Evolutionary conservation across 2,797 vertebrate genomes (phyloP).

Genomic region (Sylvilagus floridanus): DNA sequence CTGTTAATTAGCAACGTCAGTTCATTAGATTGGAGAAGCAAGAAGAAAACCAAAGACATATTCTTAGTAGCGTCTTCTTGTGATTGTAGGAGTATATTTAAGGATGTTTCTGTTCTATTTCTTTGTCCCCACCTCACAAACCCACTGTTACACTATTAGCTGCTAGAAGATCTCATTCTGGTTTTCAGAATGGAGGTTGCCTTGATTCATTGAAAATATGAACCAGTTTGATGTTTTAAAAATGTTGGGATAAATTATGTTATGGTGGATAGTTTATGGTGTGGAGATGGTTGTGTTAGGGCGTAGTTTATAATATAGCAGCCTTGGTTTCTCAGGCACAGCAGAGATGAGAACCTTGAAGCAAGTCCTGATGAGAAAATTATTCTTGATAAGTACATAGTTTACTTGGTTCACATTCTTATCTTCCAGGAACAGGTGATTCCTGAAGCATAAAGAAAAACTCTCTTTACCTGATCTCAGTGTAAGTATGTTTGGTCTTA

Average conservation of each 20-base stretch:
- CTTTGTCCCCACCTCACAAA: no score
- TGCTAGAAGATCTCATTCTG: no score
- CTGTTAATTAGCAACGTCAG: neutral
- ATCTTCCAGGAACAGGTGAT: neutral
- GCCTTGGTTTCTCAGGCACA: neutral
- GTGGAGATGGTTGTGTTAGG: neutral
- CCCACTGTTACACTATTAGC: no score
- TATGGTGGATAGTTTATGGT: neutral
- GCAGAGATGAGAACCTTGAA: neutral
- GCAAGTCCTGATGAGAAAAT: neutral
- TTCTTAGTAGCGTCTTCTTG: neutral
- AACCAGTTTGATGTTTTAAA: no score
- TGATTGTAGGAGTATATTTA: neutral
- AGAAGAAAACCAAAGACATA: neutral
- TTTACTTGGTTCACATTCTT: neutral
- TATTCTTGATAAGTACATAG: neutral
- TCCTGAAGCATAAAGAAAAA: neutral
- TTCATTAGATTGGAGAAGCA: neutral
- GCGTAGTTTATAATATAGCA: neutral
- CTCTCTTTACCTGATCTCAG: neutral
- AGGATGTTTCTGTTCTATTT: neutral
- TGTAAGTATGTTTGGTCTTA: neutral
- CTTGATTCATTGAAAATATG: no score
- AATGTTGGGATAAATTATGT: neutral
- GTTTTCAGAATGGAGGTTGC: no score